Base-by-base conservation (phyloP, 1,140 invertebrate genomes). In the Anoplolepis gracilipes region DNA sequence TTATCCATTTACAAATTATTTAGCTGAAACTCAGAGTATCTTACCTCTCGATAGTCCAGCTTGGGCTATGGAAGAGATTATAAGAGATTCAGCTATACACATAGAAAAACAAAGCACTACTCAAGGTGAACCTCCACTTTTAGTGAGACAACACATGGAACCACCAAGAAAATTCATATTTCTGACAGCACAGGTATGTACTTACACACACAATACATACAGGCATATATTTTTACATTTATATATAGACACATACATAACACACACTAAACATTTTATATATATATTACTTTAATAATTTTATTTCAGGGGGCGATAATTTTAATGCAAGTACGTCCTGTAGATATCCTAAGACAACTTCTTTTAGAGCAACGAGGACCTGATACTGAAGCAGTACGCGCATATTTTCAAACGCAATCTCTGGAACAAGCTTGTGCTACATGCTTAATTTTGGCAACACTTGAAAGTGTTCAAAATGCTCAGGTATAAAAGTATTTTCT, bases 351-450 rank as follows among this genome's bases (percentile, higher is more conserved):
- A 8, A 95, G 97, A 30, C 96, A 98, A 88, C 93, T 99, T 55
- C 94, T 99, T 8, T 93, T 97, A 1, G 97, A 98, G 65, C 97
- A 97, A 90, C 96, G 97, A 86, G 98, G 98, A 0, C 97, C 98
- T 2, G 98, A 99, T 88, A 96, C 97, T 59, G 97, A 98, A 88
- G 96, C 97, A 39, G 97, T 99, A 0, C 97, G 98, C 91, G 96
- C 97, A 22, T 99, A 98, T 93, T 99, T 99, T 92, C 96, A 97
- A 89, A 96, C 97, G 1, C 97, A 98, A 91, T 97, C 97, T 70
- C 96, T 97, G 46, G 97, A 98, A 64, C 98, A 99, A 94, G 98
- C 98, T 0, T 99, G 98, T 95, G 98, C 98, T 0, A 98, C 98
- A 7, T 97, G 97, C 79, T 95, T 99, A 3, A 97, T 98, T 87